Base-by-base conservation (phyloP, 2,888 invertebrate species). In the Drosophila formosana region DNA sequence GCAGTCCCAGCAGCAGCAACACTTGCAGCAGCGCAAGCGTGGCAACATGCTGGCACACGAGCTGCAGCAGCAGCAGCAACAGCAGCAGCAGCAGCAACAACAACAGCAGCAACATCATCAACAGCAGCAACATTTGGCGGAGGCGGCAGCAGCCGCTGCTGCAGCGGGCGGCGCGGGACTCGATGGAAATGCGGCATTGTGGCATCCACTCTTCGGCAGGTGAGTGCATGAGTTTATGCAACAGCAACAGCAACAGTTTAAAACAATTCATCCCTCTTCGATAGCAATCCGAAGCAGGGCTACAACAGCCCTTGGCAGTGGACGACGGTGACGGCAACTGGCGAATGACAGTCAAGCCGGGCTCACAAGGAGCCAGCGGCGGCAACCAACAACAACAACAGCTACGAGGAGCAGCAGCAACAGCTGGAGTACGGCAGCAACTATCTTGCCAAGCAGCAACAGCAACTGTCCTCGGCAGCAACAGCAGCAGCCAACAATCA, bases 151-250 rank as follows among this genome's bases (percentile, higher is more conserved):
- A 18, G 72, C 80, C 13, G 81, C 78, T 4, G 78, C 81, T 4
- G 75, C 66, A 18, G 70, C 62, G 8, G 81, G 62, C 4, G 95
- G 93, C 69, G 86, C 92, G 46, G 88, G 93, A 82, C 92, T 93
- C 66, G 94, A 94, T 75, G 93, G 95, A 51, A 94, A 95, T 82
- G 94, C 95, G 85, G 95, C 96, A 76, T 93, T 97, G 55, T 97
- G 97, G 97, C 96, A 97, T 93, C 97, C 97, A 60, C 94, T 97
- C 52, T 97, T 97, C 92, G 96, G 96, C 94, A 96, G 96, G 96
- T 97, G 93, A 95, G 95, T 94, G 41, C 13, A 18, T 11, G 3
- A n/a, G 11, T 25, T n/a, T 11, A 7, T 6, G 8, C n/a, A 8
- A 5, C 0, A n/a, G 3, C n/a, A 8, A 5, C 0, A n/a, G 3